Evolutionary conservation across 2,113 vertebrate species (phyloP).

Genomic region (Glaucidium brasilianum): DNA sequence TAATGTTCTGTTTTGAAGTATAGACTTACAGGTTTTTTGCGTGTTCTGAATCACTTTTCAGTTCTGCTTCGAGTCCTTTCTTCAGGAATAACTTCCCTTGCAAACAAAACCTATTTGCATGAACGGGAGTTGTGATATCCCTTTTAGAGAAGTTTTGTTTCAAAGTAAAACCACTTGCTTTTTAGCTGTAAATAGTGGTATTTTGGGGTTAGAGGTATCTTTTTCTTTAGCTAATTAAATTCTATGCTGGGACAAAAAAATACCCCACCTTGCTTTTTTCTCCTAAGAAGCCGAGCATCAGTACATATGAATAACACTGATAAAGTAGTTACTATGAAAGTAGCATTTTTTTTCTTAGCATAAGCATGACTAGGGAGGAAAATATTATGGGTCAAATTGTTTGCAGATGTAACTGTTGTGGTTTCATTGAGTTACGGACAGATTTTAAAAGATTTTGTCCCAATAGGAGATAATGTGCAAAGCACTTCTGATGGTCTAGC

Average conservation of each 20-base stretch:
- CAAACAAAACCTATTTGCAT: neutral
- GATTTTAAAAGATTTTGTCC: neutral
- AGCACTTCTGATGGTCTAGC: neutral
- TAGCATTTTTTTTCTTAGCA: neutral
- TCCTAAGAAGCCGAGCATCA: neutral
- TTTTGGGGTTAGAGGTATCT: neutral
- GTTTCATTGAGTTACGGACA: neutral
- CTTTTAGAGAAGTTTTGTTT: neutral
- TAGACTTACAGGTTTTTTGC: neutral
- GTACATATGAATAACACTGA: neutral
- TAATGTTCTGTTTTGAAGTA: neutral
- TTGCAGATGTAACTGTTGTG: constrained; percentile 48
- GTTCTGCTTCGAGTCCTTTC: neutral
- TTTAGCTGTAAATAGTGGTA: neutral
- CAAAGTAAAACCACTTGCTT: neutral
- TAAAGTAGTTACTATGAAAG: neutral
- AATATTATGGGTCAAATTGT: constrained; percentile 6
- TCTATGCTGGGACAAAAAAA: neutral
- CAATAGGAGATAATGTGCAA: neutral
- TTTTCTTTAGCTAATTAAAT: neutral
- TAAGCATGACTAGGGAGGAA: neutral
- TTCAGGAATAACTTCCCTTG: neutral
- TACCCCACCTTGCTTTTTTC: neutral
- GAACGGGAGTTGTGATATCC: neutral
- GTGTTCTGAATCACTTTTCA: neutral